These are phyloP conservation scores for Aquatica leii DNA, from an alignment of 2,888 invertebrate genomes.

Conservation along the genomic window DNA sequence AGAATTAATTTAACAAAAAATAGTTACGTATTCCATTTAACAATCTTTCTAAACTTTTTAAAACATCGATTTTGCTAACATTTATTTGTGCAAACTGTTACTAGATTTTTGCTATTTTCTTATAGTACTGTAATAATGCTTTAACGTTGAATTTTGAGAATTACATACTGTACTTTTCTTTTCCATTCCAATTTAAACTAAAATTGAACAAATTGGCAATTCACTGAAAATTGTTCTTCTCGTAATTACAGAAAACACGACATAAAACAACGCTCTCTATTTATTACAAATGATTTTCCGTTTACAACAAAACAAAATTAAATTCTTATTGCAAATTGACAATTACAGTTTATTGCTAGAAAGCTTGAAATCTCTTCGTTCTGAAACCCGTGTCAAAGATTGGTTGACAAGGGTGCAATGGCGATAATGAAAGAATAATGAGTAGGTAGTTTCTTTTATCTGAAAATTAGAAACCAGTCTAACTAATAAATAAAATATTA, in stretches of 20 bases:
- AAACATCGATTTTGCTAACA: slow-evolving; percentile 37
- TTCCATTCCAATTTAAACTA: slow-evolving; percentile 26
- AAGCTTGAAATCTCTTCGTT: too few relatives aligned
- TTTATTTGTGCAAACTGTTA: slow-evolving; percentile 31
- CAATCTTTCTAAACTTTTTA: slow-evolving; percentile 34
- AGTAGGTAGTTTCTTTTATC: too few relatives aligned
- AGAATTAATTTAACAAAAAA: slow-evolving; percentile 30
- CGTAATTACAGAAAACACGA: slow-evolving; percentile 13
- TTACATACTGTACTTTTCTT: background rate
- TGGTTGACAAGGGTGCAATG: too few relatives aligned
- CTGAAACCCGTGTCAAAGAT: too few relatives aligned
- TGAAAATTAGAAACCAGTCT: too few relatives aligned
- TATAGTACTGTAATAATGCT: slow-evolving; percentile 6
- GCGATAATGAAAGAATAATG: too few relatives aligned
- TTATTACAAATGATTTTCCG: slow-evolving; percentile 15
- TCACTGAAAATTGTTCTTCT: slow-evolving; percentile 24
- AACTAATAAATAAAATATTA: too few relatives aligned
- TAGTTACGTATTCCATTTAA: slow-evolving; percentile 37
- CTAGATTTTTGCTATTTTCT: slow-evolving; percentile 21
- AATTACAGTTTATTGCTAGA: slow-evolving; percentile 3
- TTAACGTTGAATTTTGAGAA: slow-evolving; percentile 4
- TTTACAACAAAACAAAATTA: slow-evolving; percentile 12
- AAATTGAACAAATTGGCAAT: slow-evolving; percentile 30
- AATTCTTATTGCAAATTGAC: slow-evolving; percentile 8
- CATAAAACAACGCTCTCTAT: slow-evolving; percentile 11